Evolutionary conservation across 2,888 invertebrate species (phyloP).

Genomic region (Conomelus anceps): DNA sequence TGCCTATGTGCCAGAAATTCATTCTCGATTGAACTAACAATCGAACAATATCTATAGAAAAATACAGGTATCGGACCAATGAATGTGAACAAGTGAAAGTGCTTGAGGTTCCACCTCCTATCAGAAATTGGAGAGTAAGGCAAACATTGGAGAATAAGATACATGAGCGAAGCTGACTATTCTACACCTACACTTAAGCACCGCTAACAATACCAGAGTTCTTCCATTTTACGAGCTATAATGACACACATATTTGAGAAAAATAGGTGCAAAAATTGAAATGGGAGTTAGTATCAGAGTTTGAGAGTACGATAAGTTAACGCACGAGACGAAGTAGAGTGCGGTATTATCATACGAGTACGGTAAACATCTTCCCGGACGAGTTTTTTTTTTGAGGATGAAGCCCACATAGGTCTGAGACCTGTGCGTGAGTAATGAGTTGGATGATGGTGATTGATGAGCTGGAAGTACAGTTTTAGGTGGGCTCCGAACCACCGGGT

Average conservation of each 20-base stretch:
- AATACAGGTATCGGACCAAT: not conserved
- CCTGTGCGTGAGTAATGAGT: no score
- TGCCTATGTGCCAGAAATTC: no score
- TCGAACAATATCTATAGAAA: not conserved
- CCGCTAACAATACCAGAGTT: not conserved
- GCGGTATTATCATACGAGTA: no score
- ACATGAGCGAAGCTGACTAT: not conserved
- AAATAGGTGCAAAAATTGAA: not conserved
- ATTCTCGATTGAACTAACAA: no score
- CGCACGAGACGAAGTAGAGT: no score
- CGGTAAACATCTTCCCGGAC: no score
- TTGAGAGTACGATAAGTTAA: no score
- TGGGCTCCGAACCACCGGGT: no score
- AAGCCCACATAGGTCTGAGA: no score
- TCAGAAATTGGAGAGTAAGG: not conserved
- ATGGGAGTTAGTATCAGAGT: not conserved
- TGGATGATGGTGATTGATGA: no score
- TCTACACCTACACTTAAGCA: not conserved
- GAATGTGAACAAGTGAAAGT: not conserved
- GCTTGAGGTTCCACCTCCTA: not conserved
- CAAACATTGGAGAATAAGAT: not conserved
- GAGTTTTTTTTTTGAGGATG: no score
- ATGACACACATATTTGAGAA: not conserved
- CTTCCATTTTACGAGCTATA: not conserved
- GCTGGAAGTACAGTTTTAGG: no score